Percentiles rank a stretch among this genome's conserved stretches.
phyloP scores from a whole-genome alignment of 2,113 vertebrate genomes.

The Alouatta palliata region DNA sequence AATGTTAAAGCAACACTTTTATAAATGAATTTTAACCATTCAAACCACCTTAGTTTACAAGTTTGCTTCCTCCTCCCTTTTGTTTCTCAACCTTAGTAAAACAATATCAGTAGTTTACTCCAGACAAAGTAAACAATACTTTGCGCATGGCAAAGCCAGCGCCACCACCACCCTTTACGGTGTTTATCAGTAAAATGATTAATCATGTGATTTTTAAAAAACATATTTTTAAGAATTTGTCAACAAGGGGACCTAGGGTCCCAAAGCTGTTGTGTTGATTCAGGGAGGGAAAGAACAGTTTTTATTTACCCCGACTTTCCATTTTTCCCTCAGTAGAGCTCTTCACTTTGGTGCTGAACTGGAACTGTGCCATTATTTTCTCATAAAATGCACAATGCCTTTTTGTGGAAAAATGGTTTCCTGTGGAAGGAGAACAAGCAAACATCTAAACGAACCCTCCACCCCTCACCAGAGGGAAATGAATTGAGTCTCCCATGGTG shows the following conservation, averaged over 20 bases:
- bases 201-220: background rate
- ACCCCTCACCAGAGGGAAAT: background rate
- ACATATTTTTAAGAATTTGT: background rate
- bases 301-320: background rate
- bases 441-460: background rate
- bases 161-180: background rate
- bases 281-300: background rate
- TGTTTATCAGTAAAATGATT: slow-evolving; percentile 7
- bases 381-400: background rate
- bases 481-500: background rate
- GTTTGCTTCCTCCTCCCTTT: background rate
- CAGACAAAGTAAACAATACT: background rate
- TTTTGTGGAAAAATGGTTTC: slow-evolving; percentile 1
- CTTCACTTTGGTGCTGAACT: background rate
- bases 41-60: background rate
- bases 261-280: background rate
- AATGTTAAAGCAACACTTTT: background rate
- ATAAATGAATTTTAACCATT: background rate
- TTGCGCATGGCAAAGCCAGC: background rate
- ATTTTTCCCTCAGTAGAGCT: background rate
- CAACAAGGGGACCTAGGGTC: background rate
- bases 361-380: slow-evolving; percentile 8
- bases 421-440: background rate
- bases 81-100: background rate
- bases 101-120: slow-evolving; percentile 16